A percentile compares a stretch with the other conserved stretches of the same genome.
Evolutionary conservation across 2,113 vertebrate genomes (phyloP).

Genomic region (Calidris pygmaea): DNA sequence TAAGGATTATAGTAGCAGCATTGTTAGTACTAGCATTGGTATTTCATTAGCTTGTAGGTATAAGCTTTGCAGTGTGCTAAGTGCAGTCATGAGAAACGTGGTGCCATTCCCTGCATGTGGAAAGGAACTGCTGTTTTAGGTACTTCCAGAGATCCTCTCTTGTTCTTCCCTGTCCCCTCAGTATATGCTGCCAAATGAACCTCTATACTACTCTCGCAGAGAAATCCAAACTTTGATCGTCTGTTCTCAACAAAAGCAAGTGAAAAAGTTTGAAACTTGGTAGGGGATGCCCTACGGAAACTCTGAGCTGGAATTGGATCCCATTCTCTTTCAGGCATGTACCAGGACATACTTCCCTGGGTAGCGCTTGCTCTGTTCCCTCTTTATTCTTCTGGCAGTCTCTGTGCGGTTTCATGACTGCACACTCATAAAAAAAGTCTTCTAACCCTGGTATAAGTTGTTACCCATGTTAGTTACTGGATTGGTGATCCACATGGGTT

Average conservation of each 20-base stretch:
- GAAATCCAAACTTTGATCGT: not conserved
- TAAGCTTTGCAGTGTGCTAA: not conserved
- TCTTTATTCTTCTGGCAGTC: fast-evolving
- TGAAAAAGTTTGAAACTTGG: fast-evolving
- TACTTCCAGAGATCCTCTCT: not conserved
- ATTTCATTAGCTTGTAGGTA: not conserved
- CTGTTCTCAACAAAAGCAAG: not conserved
- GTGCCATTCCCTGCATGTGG: not conserved
- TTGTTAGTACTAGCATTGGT: not conserved
- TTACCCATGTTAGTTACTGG: not conserved
- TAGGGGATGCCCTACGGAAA: not conserved
- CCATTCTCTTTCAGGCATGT: not conserved
- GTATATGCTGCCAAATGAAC: not conserved
- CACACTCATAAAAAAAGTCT: not conserved
- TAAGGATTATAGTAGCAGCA: not conserved
- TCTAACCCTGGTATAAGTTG: not conserved
- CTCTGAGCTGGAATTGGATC: not conserved
- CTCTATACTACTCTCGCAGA: not conserved
- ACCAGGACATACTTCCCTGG: not conserved
- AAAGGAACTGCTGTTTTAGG: not conserved
- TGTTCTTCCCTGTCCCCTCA: not conserved
- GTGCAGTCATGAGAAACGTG: fast-evolving
- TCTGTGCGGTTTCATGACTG: not conserved
- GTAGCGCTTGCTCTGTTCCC: fast-evolving
- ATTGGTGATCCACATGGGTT: not conserved